Percentiles rank a stretch among this genome's conserved stretches.
Conservation (phyloP, 2,797 vertebrate genomes). For the Argya squamiceps region DNA sequence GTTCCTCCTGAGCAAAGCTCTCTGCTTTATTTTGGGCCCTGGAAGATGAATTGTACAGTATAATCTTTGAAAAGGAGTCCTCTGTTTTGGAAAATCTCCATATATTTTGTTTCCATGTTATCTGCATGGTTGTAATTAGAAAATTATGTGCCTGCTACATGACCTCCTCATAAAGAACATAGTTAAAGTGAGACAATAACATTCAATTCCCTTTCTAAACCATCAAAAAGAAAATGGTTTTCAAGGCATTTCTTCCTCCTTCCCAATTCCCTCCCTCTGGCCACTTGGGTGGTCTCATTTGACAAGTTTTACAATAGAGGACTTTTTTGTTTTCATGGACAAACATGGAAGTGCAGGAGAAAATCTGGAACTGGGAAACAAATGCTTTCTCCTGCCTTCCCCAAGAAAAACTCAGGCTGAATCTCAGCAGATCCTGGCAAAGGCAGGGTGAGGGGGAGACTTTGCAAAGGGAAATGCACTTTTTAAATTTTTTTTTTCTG, state of each 20-base stretch:
- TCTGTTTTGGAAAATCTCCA: conserved; percentile 54
- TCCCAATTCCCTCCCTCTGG: conserved; percentile 26
- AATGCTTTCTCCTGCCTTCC: not conserved
- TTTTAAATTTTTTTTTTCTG: not conserved
- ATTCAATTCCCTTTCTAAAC: conserved; percentile 70
- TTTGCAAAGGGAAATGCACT: not conserved
- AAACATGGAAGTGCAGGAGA: conserved; percentile 25
- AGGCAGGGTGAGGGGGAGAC: not conserved
- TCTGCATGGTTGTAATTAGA: conserved; percentile 57
- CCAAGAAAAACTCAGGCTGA: not conserved
- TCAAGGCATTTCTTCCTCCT: conserved; percentile 62
- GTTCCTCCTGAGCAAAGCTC: not conserved
- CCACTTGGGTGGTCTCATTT: conserved; percentile 68
- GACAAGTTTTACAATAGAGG: conserved; percentile 49
- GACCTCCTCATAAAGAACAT: conserved; percentile 56
- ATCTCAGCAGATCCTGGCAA: not conserved
- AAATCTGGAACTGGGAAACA: conserved; percentile 32
- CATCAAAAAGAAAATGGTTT: conserved; percentile 67
- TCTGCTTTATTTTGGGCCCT: conserved; percentile 28
- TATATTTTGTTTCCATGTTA: conserved; percentile 52
- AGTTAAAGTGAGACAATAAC: conserved; percentile 63
- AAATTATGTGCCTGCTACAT: conserved; percentile 64
- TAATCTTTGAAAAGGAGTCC: not conserved
- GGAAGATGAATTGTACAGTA: conserved; percentile 9
- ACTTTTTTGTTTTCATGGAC: not conserved